Evolutionary conservation across 2,888 invertebrate species (phyloP).

Genomic region (Cryptosula pallasiana): DNA sequence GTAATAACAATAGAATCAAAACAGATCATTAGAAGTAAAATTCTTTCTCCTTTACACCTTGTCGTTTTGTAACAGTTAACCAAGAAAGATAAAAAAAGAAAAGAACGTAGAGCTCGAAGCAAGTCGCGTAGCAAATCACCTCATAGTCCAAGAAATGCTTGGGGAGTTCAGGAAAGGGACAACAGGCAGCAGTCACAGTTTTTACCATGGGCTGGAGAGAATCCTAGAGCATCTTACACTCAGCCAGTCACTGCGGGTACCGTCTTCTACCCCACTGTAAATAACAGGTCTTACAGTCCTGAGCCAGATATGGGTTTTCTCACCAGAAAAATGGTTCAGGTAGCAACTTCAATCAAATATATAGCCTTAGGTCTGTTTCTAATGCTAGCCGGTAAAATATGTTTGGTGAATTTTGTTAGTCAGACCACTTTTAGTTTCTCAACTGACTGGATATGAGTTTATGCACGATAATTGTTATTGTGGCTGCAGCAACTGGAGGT

Average conservation of each 20-base stretch:
- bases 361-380: too few species aligned
- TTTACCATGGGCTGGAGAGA: conserved; percentile 12
- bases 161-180: background rate
- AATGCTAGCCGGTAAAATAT: too few species aligned
- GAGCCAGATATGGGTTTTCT: conserved; percentile 38
- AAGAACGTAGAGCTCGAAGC: conserved; percentile 1
- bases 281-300: conserved; percentile 21
- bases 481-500: background rate
- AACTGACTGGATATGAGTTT: too few species aligned
- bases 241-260: conserved; percentile 9
- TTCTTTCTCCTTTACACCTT: too few species aligned
- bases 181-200: background rate
- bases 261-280: conserved; percentile 12
- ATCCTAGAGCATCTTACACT: background rate
- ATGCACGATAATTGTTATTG: too few species aligned
- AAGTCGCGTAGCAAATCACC: conserved; percentile 21
- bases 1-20: too few species aligned
- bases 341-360: too few species aligned
- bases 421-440: too few species aligned
- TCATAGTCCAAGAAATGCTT: background rate
- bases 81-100: conserved; percentile 14
- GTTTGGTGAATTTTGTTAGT: too few species aligned
- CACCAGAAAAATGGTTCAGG: conserved; percentile 48
- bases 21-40: too few species aligned
- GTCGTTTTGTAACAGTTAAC: too few species aligned